Base-by-base conservation (phyloP, 53 echinoderm and acorn worm species). In the Crossaster papposus region DNA sequence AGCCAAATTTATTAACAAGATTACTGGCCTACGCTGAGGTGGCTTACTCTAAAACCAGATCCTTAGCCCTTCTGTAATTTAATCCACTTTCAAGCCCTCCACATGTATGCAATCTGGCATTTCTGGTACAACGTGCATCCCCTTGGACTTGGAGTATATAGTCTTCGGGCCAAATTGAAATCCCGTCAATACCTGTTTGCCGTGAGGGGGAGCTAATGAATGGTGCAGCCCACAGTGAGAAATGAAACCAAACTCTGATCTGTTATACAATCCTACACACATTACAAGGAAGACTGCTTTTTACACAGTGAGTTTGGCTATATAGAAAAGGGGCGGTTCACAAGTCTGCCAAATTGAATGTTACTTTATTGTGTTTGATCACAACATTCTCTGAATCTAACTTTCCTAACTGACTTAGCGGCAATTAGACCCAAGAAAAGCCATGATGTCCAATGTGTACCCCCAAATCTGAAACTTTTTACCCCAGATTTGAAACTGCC, bases 1-100 rank as follows among this genome's bases (percentile, higher is more conserved):
- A 23, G 22, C 54, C 58, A 87, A 87, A 87, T 87, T 87, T 87
- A 86, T 75, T 86, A 62, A 87, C 87, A 58, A 76, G 87, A 87
- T 87, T 87, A 87, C 75, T 32, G 54, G 30, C 54, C 75, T n/a
- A n/a, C n/a, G 58, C 17, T 30, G 10, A 18, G 8, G 1, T 14
- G 51, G 44, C 50, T 18, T 17, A 33, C 73, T 24, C 1, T n/a
- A n/a, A n/a, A 29, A 85, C 51, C 85, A 71, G 54, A 55, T 22
- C 65, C 85, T 85, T 23, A 74, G 85, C 85, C n/a, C 74, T 28
- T 51, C 53, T 52, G 74, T 74, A 85, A 85, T 73, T 73, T n/a
- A 34, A 85, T 54, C 74, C 74, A 73, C 38, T 54, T 52, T 63
- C 36, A n/a, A 75, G 72, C 29, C 31, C 26, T 29, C 53, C 11